A percentile compares a stretch with the other conserved stretches of the same genome.
Evolutionary conservation across 2,113 vertebrate species (phyloP).

Genomic region (Ovis aries): ARS-UI_Ramb_v3.0 NC_056065.1:53505501-53506000

Average conservation of each 20-base stretch:
- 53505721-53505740: background rate
- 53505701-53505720: accelerated
- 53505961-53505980: background rate
- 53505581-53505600: background rate
- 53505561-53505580: accelerated
- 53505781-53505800: background rate
- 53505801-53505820: too few species aligned
- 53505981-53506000: background rate
- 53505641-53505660: too few species aligned
- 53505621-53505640: too few species aligned
- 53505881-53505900: background rate
- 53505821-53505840: background rate
- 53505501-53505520: background rate
- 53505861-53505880: background rate
- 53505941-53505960: background rate
- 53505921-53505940: background rate
- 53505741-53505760: background rate
- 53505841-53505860: background rate
- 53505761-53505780: too few species aligned
- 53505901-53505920: background rate
- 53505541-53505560: background rate
- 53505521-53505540: too few species aligned
- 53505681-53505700: background rate
- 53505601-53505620: too few species aligned
- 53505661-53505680: background rate